A percentile compares a stretch with the other conserved stretches of the same genome.
phyloP scores from a whole-genome alignment of 2,888 invertebrate species.

The Tipula confusa region DNA sequence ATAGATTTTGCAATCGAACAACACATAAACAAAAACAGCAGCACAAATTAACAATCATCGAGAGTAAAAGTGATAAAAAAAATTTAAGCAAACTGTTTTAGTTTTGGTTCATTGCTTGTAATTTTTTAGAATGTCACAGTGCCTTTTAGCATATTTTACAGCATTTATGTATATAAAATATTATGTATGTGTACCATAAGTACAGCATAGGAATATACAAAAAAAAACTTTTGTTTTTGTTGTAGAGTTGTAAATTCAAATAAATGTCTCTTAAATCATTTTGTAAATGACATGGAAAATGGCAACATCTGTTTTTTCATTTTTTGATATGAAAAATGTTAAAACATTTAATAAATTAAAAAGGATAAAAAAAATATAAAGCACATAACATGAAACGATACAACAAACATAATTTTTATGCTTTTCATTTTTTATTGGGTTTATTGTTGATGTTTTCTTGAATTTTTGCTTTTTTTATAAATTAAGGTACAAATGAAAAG shows the following conservation, averaged over 20 bases:
- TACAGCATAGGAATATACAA: background rate
- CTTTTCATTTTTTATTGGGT: background rate
- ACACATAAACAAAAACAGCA: background rate
- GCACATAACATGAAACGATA: background rate
- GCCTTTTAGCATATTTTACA: background rate
- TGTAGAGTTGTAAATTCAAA: constrained; percentile 8
- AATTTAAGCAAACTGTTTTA: background rate
- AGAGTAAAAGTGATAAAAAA: background rate
- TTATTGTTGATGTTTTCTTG: no score
- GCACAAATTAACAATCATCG: background rate
- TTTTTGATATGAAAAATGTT: constrained; percentile 31
- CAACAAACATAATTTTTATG: constrained; percentile 13
- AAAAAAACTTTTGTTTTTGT: background rate
- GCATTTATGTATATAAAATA: background rate
- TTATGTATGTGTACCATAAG: background rate
- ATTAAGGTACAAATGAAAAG: no score
- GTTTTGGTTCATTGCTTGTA: background rate
- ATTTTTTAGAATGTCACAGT: background rate
- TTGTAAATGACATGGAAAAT: constrained; percentile 38
- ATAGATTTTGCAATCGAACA: background rate
- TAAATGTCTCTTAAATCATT: constrained; percentile 36
- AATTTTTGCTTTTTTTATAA: no score
- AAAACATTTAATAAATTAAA: constrained; percentile 28
- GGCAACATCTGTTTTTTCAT: constrained; percentile 38
- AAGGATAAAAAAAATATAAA: background rate